Base-by-base conservation (phyloP, 2,797 vertebrate genomes). In the Pangasius sanitwongsei region DNA sequence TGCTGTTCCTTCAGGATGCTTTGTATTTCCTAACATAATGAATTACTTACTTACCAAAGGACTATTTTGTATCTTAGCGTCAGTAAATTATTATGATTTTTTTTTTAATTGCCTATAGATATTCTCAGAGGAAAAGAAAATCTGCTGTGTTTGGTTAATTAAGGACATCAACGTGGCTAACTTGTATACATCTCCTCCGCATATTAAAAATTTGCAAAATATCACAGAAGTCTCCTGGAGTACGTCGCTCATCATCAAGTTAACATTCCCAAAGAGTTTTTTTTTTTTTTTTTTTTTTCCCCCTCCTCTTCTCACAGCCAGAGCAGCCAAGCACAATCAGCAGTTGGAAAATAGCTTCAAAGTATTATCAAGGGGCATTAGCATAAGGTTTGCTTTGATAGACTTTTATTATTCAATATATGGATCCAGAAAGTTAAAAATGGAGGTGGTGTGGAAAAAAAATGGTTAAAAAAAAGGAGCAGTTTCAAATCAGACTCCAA, bases 381-480 rank as follows among this genome's bases (percentile, higher is more conserved):
- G 57, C 53, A 31, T 50, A 89, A 74, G 69, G 61, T 83, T 88
- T 84, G 82, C 86, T 88, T 81, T 84, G 88, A 91, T 91, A 86
- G 81, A 77, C 61, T 86, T 93, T 77, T 87, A 92, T 93, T 93
- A 93, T 93, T 92, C 86, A 92, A 80, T 93, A 94, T 80, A 72
- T 86, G 93, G 92, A 93, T 92, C 86, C 37, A 83, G 65, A 83
- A 93, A 94, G 88, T 77, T 50, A 81, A 90, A 90, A 92, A 65
- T 83, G 74, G 55, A 48, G 13, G 9, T 44, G 23, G 37, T 48
- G 48, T 48, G 16, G 13, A 48, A 11, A 82, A 82, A 59, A 82
- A 78, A n/a, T 28, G 25, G 28, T n/a, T 34, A 31, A 69, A 31
- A 31, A 84, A 92, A 90, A 82, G 83, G 86, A 84, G 18, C 67